Conservation (phyloP, 1,140 invertebrate species). For the Oedothorax gibbosus region DNA sequence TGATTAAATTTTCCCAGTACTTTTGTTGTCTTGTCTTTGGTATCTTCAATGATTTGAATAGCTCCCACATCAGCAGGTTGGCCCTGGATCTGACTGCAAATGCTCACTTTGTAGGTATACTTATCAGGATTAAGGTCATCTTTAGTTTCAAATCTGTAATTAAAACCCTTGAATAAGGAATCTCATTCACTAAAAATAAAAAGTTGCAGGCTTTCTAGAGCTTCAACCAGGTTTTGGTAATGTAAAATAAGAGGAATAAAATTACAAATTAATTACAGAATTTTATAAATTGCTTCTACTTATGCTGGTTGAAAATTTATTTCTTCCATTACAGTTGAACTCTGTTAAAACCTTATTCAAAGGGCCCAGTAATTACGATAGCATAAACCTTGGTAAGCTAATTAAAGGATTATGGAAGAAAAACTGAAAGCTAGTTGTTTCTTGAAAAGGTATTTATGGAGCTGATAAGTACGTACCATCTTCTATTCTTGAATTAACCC, state of each 20-base stretch:
- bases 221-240: not conserved
- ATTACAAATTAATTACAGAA: not conserved
- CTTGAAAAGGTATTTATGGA: no score
- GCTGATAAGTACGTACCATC: no score
- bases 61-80: slow-evolving; percentile 4
- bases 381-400: no score
- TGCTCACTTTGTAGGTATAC: slow-evolving; percentile 47
- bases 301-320: not conserved
- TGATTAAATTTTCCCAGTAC: slow-evolving; percentile 23
- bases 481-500: no score
- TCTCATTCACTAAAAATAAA: not conserved
- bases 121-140: slow-evolving; percentile 6
- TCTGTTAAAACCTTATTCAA: no score
- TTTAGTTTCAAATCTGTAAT: slow-evolving; percentile 44
- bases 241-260: not conserved
- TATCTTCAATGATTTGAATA: not conserved
- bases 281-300: not conserved
- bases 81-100: slow-evolving; percentile 33
- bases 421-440: no score
- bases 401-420: no score
- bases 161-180: not conserved
- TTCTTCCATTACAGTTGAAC: no score
- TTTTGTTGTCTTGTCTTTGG: not conserved
- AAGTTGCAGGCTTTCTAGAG: slow-evolving; percentile 18
- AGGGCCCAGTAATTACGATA: no score